Conservation (phyloP, 2,113 vertebrate species). For the Mus musculus region GRCm39 chr9:98421001-98421500, state of each 20-base stretch:
- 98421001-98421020: constrained; percentile 81
- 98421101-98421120: background rate
- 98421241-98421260: background rate
- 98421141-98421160: background rate
- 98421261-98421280: background rate
- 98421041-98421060: background rate
- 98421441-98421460: background rate
- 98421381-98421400: background rate
- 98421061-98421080: background rate
- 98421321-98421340: background rate
- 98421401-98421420: too few species aligned
- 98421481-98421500: background rate
- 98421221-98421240: background rate
- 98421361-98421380: background rate
- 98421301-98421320: background rate
- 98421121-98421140: background rate
- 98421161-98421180: background rate
- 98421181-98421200: too few species aligned
- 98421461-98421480: background rate
- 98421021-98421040: background rate
- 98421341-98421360: background rate
- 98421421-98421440: background rate
- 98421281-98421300: background rate
- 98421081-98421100: too few species aligned
- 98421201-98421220: too few species aligned